phyloP scores from a whole-genome alignment of 2,888 invertebrate genomes.

The Baccha elongata region DNA sequence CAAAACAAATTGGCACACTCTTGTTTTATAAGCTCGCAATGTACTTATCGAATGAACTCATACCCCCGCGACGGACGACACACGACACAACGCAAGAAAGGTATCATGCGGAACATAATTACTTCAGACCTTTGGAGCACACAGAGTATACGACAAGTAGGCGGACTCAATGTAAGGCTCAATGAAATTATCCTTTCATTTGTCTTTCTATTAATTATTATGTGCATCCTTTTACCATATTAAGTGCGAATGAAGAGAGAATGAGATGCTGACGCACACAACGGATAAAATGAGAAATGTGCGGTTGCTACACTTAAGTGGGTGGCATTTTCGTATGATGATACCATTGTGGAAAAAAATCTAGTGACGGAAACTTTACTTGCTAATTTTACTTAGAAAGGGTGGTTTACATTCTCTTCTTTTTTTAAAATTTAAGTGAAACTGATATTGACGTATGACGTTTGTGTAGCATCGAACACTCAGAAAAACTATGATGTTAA shows the following conservation, averaged over 20 bases:
- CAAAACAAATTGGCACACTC: conserved; percentile 65
- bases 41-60: conserved; percentile 34
- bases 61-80: neutral
- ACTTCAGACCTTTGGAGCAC: conserved; percentile 32
- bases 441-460: too few species aligned
- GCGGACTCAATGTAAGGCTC: conserved; percentile 32
- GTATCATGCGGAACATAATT: conserved; percentile 64
- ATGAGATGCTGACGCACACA: conserved; percentile 66
- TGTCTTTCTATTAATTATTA: conserved; percentile 72
- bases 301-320: conserved; percentile 23
- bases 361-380: conserved; percentile 22
- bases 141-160: conserved; percentile 31
- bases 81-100: conserved; percentile 18
- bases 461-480: too few species aligned
- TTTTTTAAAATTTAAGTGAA: too few species aligned
- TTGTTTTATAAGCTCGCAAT: conserved; percentile 31
- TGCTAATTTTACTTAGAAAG: conserved; percentile 12
- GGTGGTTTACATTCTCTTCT: neutral
- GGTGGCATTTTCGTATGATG: neutral
- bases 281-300: conserved; percentile 55
- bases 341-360: conserved; percentile 1
- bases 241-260: conserved; percentile 62
- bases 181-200: conserved; percentile 74
- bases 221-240: conserved; percentile 70
- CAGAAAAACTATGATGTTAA: too few species aligned